Conservation (phyloP, 2,113 vertebrate species). For the Cheilinus undulatus region DNA sequence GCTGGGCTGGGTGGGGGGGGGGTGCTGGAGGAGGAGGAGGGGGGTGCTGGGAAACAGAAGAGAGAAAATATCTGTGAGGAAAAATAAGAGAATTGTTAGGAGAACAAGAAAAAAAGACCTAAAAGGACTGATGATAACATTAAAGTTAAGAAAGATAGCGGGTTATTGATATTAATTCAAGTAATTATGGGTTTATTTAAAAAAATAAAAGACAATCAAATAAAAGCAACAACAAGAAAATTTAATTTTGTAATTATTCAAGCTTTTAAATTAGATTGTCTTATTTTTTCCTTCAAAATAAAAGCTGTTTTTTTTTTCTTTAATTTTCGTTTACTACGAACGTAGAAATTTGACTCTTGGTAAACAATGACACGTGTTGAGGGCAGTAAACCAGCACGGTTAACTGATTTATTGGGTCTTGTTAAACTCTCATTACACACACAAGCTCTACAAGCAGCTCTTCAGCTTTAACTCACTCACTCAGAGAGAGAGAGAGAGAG, state of each 20-base stretch:
- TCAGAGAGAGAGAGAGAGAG: slow-evolving; percentile 3
- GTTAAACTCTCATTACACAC: slow-evolving; percentile 87
- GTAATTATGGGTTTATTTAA: neutral
- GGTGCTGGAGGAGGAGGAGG: neutral
- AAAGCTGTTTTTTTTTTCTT: neutral
- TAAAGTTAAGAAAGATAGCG: neutral
- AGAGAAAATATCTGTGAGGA: slow-evolving; percentile 75
- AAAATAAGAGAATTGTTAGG: slow-evolving; percentile 63
- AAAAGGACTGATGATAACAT: neutral
- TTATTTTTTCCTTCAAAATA: neutral
- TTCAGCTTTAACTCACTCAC: slow-evolving; percentile 45
- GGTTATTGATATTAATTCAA: neutral
- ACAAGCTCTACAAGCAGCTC: slow-evolving; percentile 57
- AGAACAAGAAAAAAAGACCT: slow-evolving; percentile 65
- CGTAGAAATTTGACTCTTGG: slow-evolving; percentile 40
- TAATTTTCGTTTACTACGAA: too few relatives aligned
- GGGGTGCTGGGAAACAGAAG: slow-evolving; percentile 68
- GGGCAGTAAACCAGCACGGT: slow-evolving; percentile 69
- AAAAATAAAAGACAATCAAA: neutral
- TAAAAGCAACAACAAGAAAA: too few relatives aligned
- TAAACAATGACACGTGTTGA: slow-evolving; percentile 73
- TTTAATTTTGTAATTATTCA: too few relatives aligned
- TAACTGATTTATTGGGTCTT: slow-evolving; percentile 88
- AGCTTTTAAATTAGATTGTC: neutral
- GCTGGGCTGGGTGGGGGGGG: slow-evolving; percentile 18